Base-by-base conservation (phyloP, 2,888 invertebrate genomes). In the Hypsopygia costalis region DNA sequence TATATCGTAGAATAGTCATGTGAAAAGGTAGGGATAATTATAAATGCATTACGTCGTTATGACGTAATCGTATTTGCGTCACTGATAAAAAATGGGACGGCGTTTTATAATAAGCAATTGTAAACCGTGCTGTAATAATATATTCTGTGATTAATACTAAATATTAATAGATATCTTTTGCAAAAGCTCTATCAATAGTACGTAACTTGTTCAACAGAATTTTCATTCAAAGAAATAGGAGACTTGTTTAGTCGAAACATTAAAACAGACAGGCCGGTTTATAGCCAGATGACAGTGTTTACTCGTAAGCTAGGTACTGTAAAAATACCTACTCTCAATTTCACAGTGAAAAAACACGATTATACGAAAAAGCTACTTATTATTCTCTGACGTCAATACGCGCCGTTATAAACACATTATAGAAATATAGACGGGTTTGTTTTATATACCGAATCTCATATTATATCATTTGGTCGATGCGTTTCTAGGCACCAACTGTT, bases 301-400 rank as follows among this genome's bases (percentile, higher is more conserved):
- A 16, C 16, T 16, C 2, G 16, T 16, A 16, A 16, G 4, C 16
- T 16, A n/a, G n/a, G n/a, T n/a, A n/a, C n/a, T n/a, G n/a, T n/a
- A 69, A 69, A 70, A 71, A 69, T 64, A 62, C 49, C 55, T 46
- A 16, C 16, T 16, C 16, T 16, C 16, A 16, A 16, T n/a, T n/a
- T n/a, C n/a, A n/a, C n/a, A n/a, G n/a, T n/a, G n/a, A n/a, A 16
- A 16, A 16, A 62, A 54, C 53, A 45, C 48, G 49, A 60, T 62
- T 60, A 65, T 58, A 55, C 46, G 46, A 67, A 65, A 16, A 70
- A 69, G 61, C 59, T 57, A n/a, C 53, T 49, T 62, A 60, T 65
- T 65, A 61, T 61, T 55, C 51, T 32, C 50, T 69, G 64, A 71
- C 70, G 72, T 70, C 69, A 72, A 66, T 61, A 44, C 48, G 25